phyloP scores from a whole-genome alignment of 1,140 invertebrate genomes.

The roundworm (Caenorhabditis elegans) region DNA sequence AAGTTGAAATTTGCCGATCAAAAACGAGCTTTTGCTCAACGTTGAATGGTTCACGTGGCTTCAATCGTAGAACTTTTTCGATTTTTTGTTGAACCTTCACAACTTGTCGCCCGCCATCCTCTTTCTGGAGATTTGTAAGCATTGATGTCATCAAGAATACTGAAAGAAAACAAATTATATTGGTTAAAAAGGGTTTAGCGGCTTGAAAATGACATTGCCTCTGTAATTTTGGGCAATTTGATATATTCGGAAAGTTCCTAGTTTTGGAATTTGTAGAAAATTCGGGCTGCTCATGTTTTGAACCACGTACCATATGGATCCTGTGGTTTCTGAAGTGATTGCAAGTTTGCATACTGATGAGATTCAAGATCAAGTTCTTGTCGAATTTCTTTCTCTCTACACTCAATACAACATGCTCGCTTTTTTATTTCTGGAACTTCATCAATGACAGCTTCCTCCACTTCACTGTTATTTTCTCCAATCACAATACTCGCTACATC shows the following conservation, averaged over 20 bases:
- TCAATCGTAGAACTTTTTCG: conserved; percentile 5
- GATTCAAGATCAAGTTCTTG: not conserved
- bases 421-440: not conserved
- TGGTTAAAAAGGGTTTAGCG: no score
- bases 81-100: conserved; percentile 9
- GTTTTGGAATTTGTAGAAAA: no score
- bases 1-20: not conserved
- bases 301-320: not conserved
- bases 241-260: no score
- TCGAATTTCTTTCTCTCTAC: not conserved
- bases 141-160: not conserved
- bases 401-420: not conserved
- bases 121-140: not conserved
- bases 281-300: no score
- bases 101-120: not conserved
- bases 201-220: no score
- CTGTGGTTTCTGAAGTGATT: not conserved
- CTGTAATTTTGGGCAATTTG: no score
- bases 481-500: not conserved
- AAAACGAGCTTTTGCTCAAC: not conserved
- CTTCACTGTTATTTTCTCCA: not conserved
- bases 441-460: not conserved
- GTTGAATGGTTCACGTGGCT: not conserved
- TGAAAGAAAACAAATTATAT: not conserved
- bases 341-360: conserved; percentile 15